Evolutionary conservation across 2,888 invertebrate species (phyloP), one percentile per base, ranked within the genome.

Genomic region (Acleris literana): DNA sequence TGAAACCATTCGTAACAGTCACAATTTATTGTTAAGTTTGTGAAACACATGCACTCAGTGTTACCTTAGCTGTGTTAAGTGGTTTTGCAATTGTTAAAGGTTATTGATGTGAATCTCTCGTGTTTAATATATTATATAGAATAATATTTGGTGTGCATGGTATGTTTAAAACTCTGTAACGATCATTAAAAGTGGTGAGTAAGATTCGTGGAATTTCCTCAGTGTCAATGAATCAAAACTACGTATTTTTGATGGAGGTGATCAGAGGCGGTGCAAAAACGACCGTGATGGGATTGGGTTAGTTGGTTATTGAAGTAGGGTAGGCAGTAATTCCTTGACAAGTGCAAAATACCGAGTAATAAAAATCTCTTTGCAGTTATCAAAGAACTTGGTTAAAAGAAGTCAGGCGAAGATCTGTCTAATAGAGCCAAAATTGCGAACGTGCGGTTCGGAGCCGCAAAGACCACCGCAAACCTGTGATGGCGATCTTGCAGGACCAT

Each of bases 401-500:
- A 83, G 82, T 84, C 81, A 92, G 91, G 92, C 91, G 89, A 91
- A 92, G 89, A 82, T 86, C 81, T 84, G 83, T 87, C 92, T 92
- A 92, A 92, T 91, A 92, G 91, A 88, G 82, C 85, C 88, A 91
- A 90, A 89, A 85, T 83, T 91, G 91, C 90, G 90, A 91, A 86
- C 88, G 89, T 87, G 92, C 92, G 91, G 91, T 85, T 84, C 88
- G 79, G 80, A 88, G 92, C 92, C 92, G 92, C 91, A 80, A 92
- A 93, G 90, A 90, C 92, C 90, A 86, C 89, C 83, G 92, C 93
- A 93, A 96, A 99, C 98, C 98, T 98, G 98, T 99, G 91, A 99
- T 98, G 93, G 98, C 98, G 95, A 99, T 98, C 96, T 99, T 99
- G 96, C 98, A 98, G 93, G 98, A 98, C 99, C 99, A 99, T 95